phyloP scores from a whole-genome alignment of 2,888 invertebrate species.

The Hesperia comma region DNA sequence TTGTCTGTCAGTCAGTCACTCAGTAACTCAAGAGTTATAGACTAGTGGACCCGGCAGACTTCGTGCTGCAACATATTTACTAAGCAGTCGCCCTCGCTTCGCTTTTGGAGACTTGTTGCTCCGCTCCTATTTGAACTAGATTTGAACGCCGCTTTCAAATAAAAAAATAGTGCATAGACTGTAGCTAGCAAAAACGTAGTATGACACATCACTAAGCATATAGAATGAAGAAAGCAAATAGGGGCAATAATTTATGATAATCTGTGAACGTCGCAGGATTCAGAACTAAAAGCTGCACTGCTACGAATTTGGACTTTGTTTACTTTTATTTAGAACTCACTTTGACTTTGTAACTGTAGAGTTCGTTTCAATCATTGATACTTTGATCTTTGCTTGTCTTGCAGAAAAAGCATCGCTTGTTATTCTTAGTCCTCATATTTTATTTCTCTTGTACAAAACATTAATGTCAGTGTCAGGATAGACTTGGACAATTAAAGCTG shows the following conservation, averaged over 20 bases:
- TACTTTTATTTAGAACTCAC: background rate
- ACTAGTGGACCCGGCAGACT: too few species aligned
- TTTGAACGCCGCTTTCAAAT: too few species aligned
- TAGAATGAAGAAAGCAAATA: conserved; percentile 22
- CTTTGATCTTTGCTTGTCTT: background rate
- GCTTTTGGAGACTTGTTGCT: too few species aligned
- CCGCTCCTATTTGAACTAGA: too few species aligned
- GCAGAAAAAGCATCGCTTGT: background rate
- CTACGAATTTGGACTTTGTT: conserved; percentile 12
- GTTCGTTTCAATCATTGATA: background rate
- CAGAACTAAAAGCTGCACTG: background rate
- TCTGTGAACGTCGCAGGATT: conserved; percentile 15
- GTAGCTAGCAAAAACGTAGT: background rate
- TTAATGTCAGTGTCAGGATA: background rate
- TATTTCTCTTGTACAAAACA: background rate
- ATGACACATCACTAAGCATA: background rate
- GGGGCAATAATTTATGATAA: conserved; percentile 19
- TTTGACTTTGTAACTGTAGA: background rate
- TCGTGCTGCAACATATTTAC: too few species aligned
- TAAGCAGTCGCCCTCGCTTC: too few species aligned
- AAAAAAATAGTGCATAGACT: background rate
- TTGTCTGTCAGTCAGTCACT: too few species aligned
- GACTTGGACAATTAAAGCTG: background rate
- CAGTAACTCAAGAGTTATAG: too few species aligned
- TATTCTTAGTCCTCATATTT: background rate